Evolutionary conservation across 1,140 invertebrate genomes (phyloP), one percentile per base, ranked within the genome.

Genomic region (Agrypnia vestita): DNA sequence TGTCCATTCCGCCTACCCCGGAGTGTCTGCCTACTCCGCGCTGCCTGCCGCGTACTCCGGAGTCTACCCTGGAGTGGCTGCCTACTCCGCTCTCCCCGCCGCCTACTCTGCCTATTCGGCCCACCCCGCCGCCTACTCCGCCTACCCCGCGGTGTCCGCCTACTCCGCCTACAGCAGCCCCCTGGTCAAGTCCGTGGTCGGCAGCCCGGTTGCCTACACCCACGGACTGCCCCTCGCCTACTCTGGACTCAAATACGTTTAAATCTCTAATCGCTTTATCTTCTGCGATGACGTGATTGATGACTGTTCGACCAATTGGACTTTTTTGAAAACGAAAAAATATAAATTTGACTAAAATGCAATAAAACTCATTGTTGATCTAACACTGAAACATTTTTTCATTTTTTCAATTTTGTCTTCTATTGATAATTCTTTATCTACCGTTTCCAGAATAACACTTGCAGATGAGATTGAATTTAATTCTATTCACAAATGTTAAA

Each of bases 1-100:
- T 43, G 35, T 85, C 17, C 86, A 86, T 83, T 83, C 85, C 6
- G 85, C 85, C 19, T 85, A 85, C 76, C 85, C 72, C 6, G 15
- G 72, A n/a, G 75, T 76, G 49, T 13, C 46, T 44, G 53, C 56
- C n/a, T 21, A 17, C 59, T 21, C 55, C 15, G 55, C 55, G 0
- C 15, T 59, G 7, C 21, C 55, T 17, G 17, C 55, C 7, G 55
- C 21, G 17, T 77, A 25, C 53, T 9, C 82, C 82, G 17, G 25
- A 35, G 49, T 55, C 47, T 76, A 72, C 62, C 82, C 79, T 11
- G 79, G 64, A 21, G 82, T 78, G 8, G 62, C 35, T 8, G 67
- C 75, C 59, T 83, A 83, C 59, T n/a, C 19, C 13, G 83, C 77
- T 46, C 62, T 76, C 73, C 74, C 78, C 4, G 76, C 75, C 8